Base-by-base conservation (phyloP, 2,888 invertebrate genomes). In the Empis stercorea region DNA sequence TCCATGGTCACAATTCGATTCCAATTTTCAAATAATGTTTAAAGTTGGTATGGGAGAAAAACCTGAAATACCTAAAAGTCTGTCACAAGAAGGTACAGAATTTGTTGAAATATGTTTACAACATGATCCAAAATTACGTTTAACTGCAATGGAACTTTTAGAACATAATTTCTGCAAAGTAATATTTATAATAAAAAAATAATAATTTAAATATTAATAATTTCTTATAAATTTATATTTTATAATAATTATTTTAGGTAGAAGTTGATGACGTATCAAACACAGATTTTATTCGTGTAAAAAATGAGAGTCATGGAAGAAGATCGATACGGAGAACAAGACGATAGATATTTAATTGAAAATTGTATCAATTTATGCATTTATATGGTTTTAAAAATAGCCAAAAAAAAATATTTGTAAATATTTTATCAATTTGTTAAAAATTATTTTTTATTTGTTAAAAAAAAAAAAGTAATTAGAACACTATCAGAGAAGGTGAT, bases 11-110 rank as follows among this genome's bases (percentile, higher is more conserved):
- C 91, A 94, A 60, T 84, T 82, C 63, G 92, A 92, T 73, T 89
- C 87, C 56, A 87, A 89, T 71, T 89, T 87, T 71, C 92, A 93
- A 76, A 93, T 94, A 56, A 91, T 93, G 88, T 93, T 88, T 70
- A 82, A 88, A 76, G 93, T 94, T 59, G 94, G 94, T 32, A 92
- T 88, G 83, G 94, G 92, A 1, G 84, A 86, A 55, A 77, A 78
- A 49, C 94, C 94, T 0, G 73, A 77, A 53, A 73, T 84, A 10
- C 91, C 94, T 1, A 76, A 77, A 43, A 65, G 74, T 32, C 75
- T 94, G 48, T 88, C 87, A 32, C 78, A 78, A 47, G 93, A 94
- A 68, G 93, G 92, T 1, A 76, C 78, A 48, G 79, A 85, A 58
- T 91, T 95, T 70, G 75, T 92, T 45, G 71, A 74, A 11, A 71